Percentiles rank a stretch among this genome's conserved stretches.
Conservation (phyloP, 2,113 vertebrate species). For the Podarcis raffonei region DNA sequence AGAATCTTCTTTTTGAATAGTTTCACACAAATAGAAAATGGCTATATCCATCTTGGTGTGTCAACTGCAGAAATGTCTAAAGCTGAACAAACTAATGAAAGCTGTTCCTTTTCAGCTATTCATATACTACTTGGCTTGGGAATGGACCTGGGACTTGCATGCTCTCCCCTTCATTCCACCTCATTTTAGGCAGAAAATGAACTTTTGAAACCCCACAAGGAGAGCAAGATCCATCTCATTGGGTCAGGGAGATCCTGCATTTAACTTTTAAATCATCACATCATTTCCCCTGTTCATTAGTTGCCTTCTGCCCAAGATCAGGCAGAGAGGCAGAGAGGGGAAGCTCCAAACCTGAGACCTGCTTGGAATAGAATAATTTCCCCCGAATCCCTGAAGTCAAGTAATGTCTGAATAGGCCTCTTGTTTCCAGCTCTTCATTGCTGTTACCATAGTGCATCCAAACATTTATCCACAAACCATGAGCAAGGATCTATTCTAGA, state of each 20-base stretch:
- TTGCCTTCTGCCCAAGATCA: background rate
- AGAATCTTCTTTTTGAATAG: background rate
- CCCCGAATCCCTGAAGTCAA: background rate
- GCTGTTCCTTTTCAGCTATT: background rate
- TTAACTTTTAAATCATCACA: background rate
- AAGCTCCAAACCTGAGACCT: background rate
- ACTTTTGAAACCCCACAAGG: background rate
- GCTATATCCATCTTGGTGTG: background rate
- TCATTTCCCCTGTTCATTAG: background rate
- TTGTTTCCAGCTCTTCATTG: background rate
- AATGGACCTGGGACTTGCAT: background rate
- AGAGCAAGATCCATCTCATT: background rate
- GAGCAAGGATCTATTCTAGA: background rate
- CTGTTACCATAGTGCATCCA: background rate
- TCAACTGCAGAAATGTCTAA: background rate
- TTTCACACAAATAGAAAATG: background rate
- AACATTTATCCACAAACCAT: background rate
- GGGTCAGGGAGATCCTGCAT: background rate
- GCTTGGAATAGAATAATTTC: background rate
- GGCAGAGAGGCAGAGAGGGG: background rate
- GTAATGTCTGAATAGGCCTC: background rate
- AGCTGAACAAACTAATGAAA: background rate
- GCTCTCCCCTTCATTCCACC: background rate
- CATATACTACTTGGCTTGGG: background rate
- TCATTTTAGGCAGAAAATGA: background rate